Conservation (phyloP, 2,888 invertebrate genomes). For the Campoplex nolae region DNA sequence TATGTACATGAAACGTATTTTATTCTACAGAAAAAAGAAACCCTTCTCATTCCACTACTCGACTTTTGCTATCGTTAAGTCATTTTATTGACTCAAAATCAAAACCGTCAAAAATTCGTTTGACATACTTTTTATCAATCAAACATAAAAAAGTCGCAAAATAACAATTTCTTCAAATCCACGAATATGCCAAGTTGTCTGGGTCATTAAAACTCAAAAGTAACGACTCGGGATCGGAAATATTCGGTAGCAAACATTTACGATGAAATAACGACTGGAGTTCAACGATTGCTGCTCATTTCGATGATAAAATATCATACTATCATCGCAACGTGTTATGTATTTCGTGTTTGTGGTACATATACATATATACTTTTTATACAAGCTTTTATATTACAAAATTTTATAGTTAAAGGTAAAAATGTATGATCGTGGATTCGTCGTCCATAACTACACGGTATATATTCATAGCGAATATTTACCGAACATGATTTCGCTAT, state of each 20-base stretch:
- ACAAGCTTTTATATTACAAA: slow-evolving; percentile 38
- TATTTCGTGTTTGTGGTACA: slow-evolving; percentile 35
- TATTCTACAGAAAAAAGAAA: neutral
- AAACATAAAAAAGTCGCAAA: neutral
- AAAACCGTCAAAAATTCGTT: neutral
- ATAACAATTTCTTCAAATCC: neutral
- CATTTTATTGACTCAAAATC: neutral
- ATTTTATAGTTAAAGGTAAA: slow-evolving; percentile 24
- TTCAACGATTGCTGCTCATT: neutral
- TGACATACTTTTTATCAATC: neutral
- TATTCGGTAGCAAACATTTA: too few species aligned
- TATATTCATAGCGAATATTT: slow-evolving; percentile 3
- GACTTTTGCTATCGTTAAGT: neutral
- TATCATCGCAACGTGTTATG: slow-evolving; percentile 25
- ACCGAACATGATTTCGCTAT: slow-evolving; percentile 12
- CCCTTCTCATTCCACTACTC: neutral
- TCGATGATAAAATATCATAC: neutral
- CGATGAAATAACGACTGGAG: too few species aligned
- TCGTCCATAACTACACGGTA: slow-evolving; percentile 7
- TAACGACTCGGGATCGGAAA: too few species aligned
- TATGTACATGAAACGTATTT: slow-evolving; percentile 50
- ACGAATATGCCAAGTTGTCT: too few species aligned
- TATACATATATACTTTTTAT: slow-evolving; percentile 23
- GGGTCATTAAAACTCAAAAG: too few species aligned
- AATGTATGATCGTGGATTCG: slow-evolving; percentile 17